Evolutionary conservation across 2,888 invertebrate species (phyloP), one percentile per base, ranked within the genome.

Genomic region (Coenonympha glycerion): DNA sequence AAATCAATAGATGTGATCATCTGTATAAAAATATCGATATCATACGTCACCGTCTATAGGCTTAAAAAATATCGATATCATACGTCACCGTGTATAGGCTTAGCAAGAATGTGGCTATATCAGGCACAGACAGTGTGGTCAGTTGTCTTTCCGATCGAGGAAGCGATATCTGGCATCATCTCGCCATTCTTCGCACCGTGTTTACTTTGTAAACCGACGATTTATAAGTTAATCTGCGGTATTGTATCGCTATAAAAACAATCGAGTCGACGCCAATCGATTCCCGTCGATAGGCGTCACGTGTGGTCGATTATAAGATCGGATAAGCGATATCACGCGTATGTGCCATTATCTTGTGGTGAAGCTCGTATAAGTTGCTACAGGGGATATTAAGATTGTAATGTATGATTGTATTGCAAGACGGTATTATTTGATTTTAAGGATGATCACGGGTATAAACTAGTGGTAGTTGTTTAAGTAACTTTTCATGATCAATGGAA

Each of bases 251-350:
- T 28, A 51, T 37, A 53, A 51, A 54, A 56, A 56, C 56, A 59
- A 58, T 57, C 56, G 55, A 53, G 52, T 33, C 44, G 50, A 53
- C 49, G 51, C 50, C 52, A 53, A 57, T 61, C 60, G 58, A 59
- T 56, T 57, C 55, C 55, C 57, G 60, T 55, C 60, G 60, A 64
- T 58, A 55, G 46, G 52, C 63, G 59, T 67, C 64, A 65, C 66
- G 69, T 65, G 66, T 68, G 67, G 69, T 66, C 65, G 47, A 59
- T 59, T 49, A 56, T 51, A 53, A 61, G 65, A 66, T 63, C 53
- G 58, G 53, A 58, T 57, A 53, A 55, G 53, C 60, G 67, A 68
- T 65, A 68, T 60, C 51, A 39, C 51, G 60, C 59, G 59, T 61
- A 59, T 63, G 59, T 54, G 56, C 58, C 57, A 65, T 67, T 63